phyloP scores from a whole-genome alignment of 2,888 invertebrate species.

The Oligia latruncula region DNA sequence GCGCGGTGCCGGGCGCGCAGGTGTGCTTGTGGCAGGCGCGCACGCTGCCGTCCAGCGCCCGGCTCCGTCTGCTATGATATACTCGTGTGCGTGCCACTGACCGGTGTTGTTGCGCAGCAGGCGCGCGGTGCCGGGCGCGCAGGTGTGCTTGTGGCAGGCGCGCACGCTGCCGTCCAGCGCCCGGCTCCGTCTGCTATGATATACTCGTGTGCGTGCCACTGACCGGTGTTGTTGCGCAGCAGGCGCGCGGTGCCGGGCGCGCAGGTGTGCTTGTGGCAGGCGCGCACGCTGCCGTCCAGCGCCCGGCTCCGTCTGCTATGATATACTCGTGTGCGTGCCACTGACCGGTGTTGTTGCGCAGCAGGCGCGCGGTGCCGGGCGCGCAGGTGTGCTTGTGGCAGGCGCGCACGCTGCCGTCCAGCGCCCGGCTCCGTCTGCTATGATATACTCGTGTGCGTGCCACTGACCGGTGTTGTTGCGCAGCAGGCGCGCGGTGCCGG shows the following conservation, averaged over 20 bases:
- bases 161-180: constrained; percentile 91
- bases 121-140: constrained; percentile 71
- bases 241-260: constrained; percentile 67
- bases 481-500: constrained; percentile 75
- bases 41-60: constrained; percentile 90
- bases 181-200: too few relatives aligned
- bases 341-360: constrained; percentile 91
- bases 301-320: constrained; percentile 67
- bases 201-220: constrained; percentile 1
- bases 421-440: constrained; percentile 73
- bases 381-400: constrained; percentile 91
- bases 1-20: constrained; percentile 76
- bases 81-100: constrained; percentile 52
- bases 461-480: constrained; percentile 90
- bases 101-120: constrained; percentile 91
- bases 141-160: constrained; percentile 90
- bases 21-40: constrained; percentile 91
- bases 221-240: constrained; percentile 91
- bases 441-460: too few relatives aligned
- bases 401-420: constrained; percentile 90
- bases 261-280: constrained; percentile 91
- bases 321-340: neutral
- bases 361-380: constrained; percentile 68
- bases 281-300: constrained; percentile 91
- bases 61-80: too few relatives aligned